Conservation (phyloP, 2,797 vertebrate genomes). For the Xenopus petersii region DNA sequence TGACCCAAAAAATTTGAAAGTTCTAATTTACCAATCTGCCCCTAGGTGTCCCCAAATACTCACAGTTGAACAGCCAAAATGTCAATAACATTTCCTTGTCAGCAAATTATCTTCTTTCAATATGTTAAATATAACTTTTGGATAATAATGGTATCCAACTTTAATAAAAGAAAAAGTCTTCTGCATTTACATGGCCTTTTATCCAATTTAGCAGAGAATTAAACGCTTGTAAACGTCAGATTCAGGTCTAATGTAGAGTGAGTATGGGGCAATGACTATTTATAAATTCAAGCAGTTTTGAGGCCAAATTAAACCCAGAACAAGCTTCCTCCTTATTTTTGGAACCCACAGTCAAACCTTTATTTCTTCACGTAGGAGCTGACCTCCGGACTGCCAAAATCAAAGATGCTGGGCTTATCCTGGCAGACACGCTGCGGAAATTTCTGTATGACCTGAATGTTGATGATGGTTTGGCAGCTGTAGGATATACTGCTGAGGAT, state of each 20-base stretch:
- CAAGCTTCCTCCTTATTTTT: conserved; percentile 43
- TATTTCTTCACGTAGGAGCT: conserved; percentile 71
- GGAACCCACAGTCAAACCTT: conserved; percentile 54
- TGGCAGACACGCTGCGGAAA: conserved; percentile 82
- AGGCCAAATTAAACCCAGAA: conserved; percentile 51
- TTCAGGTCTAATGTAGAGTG: too few species aligned
- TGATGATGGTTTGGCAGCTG: conserved; percentile 83
- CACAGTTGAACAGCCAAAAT: too few species aligned
- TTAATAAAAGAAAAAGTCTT: too few species aligned
- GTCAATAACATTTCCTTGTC: too few species aligned
- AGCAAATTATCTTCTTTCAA: too few species aligned
- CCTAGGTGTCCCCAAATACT: background rate
- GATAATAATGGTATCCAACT: too few species aligned
- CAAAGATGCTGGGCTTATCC: conserved; percentile 78
- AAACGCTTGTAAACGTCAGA: too few species aligned
- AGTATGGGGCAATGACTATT: background rate
- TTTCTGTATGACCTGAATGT: conserved; percentile 86
- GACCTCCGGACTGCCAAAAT: conserved; percentile 69
- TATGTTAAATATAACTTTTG: too few species aligned
- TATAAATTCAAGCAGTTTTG: conserved; percentile 47
- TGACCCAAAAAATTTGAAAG: too few species aligned
- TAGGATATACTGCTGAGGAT: conserved; percentile 83
- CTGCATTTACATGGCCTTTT: too few species aligned
- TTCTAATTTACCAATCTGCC: too few species aligned
- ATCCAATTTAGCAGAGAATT: too few species aligned